Base-by-base conservation (phyloP, 2,113 vertebrate species). In the Macquaria ambigua region DNA sequence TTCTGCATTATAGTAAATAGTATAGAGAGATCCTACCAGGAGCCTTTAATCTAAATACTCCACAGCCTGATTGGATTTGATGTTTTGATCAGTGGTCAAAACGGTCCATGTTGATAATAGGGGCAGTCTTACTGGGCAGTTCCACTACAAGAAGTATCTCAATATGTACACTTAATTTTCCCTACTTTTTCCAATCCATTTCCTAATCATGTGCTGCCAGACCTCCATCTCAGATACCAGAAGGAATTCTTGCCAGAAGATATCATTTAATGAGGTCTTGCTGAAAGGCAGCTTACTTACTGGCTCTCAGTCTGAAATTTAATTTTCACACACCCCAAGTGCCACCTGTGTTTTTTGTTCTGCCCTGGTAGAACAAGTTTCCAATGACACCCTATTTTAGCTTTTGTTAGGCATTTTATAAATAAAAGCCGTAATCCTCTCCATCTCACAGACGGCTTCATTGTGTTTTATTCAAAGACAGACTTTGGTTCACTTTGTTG, bases 391-490 rank as follows among this genome's bases (percentile, higher is more conserved):
- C 71, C 72, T 68, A 64, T 82, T 80, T 74, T 46, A 59, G 8
- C 63, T 72, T 64, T 74, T 82, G 84, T 72, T 70, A 34, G n/a
- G 52, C 18, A 23, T 61, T 82, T 81, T 20, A 41, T 43, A 20
- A 84, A 84, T 71, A 58, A 71, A 18, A 7, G 63, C 39, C 66
- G 28, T 73, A 72, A 77, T 80, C 67, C 2, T 73, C 41, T 86
- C 21, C 34, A 20, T 48, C 31, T 78, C 9, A 23, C 25, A 31
- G 23, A 20, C 16, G 8, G 8, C 39, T 25, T 66, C 8, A 67
- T 63, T 82, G 28, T 68, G 67, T 64, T 77, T 75, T 4, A 41
- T 66, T 76, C 20, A 72, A 75, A 81, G 34, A 52, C 37, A 23
- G 64, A 55, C 70, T 74, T 59, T 67, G 43, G n/a, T 31, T 77